Base-by-base conservation (phyloP, 2,113 vertebrate genomes). In the Channa argus region DNA sequence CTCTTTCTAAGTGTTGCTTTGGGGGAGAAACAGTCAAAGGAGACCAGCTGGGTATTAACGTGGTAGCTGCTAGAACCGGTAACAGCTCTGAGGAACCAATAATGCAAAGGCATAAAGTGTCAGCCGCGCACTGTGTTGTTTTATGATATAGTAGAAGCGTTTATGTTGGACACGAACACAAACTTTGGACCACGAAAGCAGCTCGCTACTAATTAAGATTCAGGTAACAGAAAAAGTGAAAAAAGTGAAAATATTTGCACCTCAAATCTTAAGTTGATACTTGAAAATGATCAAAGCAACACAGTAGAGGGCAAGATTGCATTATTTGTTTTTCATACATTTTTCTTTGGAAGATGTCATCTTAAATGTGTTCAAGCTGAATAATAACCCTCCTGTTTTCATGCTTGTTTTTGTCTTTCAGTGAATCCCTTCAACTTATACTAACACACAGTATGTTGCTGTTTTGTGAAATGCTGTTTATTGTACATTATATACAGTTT, bases 221-320 rank as follows among this genome's bases (percentile, higher is more conserved):
- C 62, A 80, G 58, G 56, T 52, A 79, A 54, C 39, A 66, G 36
- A 59, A 52, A 63, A 34, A 37, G 14, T n/a, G n/a, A n/a, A n/a
- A n/a, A n/a, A 71, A 41, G 37, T 74, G 36, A 65, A 56, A 46
- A 58, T 50, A 24, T 73, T 58, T 59, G 47, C 55, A 72, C 52
- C 59, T 71, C 39, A 41, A 41, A 76, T 69, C 79, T 71, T 24
- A 63, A 76, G 69, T 63, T 51, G n/a, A 87, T 87, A 91, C 88
- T 90, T 92, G 89, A 92, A 94, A 87, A 70, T 71, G 76, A 90
- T 84, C 72, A 88, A 88, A 91, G 71, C 63, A 69, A 50, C 61
- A 46, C 50, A 63, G 45, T 38, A 43, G 54, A 74, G 54, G 79
- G 64, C 34, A 38, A 75, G 78, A 68, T 78, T 75, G 69, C 71